A percentile compares a stretch with the other conserved stretches of the same genome.
These are phyloP conservation scores for Penaeus monodon DNA, from an alignment of 2,888 invertebrate genomes.

Conservation along the genomic window DNA sequence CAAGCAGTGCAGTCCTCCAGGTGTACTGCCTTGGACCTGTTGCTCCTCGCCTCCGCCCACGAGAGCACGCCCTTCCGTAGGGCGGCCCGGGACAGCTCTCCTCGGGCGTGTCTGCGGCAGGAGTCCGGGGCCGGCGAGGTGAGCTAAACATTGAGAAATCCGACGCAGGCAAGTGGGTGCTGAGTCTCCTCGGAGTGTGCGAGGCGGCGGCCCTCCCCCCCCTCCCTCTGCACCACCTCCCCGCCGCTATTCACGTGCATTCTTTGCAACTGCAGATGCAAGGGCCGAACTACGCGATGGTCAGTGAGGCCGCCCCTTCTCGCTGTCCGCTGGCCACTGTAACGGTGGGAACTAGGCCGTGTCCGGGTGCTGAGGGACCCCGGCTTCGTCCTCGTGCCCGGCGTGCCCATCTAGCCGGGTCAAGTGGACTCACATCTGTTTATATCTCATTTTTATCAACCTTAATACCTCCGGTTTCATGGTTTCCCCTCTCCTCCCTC, in stretches of 20 bases:
- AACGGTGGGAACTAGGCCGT: slow-evolving; percentile 40
- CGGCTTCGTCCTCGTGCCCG: slow-evolving; percentile 13
- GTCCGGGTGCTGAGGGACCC: not conserved
- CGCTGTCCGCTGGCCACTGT: slow-evolving; percentile 39
- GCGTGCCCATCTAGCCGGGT: slow-evolving; percentile 16
- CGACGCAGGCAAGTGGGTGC: slow-evolving; percentile 2
- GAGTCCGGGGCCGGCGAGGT: not conserved
- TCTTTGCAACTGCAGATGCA: slow-evolving; percentile 41
- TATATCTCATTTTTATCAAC: not conserved
- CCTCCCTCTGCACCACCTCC: slow-evolving; percentile 24
- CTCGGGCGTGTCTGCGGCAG: not conserved
- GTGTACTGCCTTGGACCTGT: too few species aligned
- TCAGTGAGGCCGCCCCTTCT: slow-evolving; percentile 32
- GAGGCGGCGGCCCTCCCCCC: slow-evolving; percentile 21
- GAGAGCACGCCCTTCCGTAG: not conserved
- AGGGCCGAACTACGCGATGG: slow-evolving; percentile 32
- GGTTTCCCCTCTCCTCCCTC: not conserved
- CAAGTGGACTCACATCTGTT: slow-evolving; percentile 13
- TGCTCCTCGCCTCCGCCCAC: not conserved
- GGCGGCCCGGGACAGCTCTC: not conserved
- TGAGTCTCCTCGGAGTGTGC: slow-evolving; percentile 2
- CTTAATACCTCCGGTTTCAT: not conserved
- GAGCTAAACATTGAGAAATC: slow-evolving; percentile 19
- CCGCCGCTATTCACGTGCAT: slow-evolving; percentile 44
- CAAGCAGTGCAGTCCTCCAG: too few species aligned